Percentiles rank a stretch among this genome's conserved stretches.
Conservation (phyloP, 2,888 invertebrate species). For the Oxyteleia sp. region DNA sequence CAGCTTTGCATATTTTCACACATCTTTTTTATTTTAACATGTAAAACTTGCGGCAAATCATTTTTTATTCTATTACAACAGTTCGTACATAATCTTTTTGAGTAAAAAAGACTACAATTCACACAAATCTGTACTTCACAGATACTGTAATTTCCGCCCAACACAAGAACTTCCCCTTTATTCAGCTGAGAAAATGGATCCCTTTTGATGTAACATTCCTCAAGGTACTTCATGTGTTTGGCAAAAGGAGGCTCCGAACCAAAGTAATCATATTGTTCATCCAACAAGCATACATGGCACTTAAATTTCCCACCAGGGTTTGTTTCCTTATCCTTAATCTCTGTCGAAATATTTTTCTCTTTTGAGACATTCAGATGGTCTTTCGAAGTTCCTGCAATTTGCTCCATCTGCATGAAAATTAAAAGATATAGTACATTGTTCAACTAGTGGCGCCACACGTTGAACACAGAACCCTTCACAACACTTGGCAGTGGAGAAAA, state of each 20-base stretch:
- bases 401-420: conserved; percentile 79
- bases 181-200: conserved; percentile 94
- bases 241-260: conserved; percentile 93
- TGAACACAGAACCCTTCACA: too few relatives aligned
- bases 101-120: conserved; percentile 94
- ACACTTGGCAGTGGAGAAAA: too few relatives aligned
- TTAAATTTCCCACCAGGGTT: conserved; percentile 88
- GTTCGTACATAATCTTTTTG: conserved; percentile 91
- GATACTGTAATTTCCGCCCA: conserved; percentile 92
- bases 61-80: conserved; percentile 90
- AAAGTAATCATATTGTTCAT: conserved; percentile 92
- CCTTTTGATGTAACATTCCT: conserved; percentile 93
- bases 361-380: neutral
- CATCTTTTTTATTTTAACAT: conserved; percentile 88
- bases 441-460: too few relatives aligned
- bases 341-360: neutral
- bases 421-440: neutral
- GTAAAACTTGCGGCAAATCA: conserved; percentile 91
- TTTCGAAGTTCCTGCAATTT: conserved; percentile 66
- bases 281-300: conserved; percentile 91
- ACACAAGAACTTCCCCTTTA: conserved; percentile 92
- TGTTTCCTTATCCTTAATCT: conserved; percentile 48
- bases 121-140: conserved; percentile 93
- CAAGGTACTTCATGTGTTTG: conserved; percentile 90
- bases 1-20: neutral